Base-by-base conservation (phyloP, 2,888 invertebrate species). In the Apodemia zela region DNA sequence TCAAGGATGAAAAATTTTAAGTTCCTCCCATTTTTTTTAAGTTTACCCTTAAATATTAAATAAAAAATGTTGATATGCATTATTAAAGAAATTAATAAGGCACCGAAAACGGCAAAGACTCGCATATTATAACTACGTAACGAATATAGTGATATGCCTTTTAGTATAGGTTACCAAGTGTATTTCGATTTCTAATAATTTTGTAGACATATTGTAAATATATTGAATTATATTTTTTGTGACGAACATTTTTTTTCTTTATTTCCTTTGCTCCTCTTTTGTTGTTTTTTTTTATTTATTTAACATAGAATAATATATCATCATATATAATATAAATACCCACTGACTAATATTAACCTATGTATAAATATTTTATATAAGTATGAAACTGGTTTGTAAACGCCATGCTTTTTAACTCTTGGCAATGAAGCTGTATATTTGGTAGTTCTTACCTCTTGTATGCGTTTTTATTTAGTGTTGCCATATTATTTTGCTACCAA, bases 181-280 rank as follows among this genome's bases (percentile, higher is more conserved):
- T 70, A 70, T 72, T 68, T 68, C 66, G 69, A 65, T 65, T 62
- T 63, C 66, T 59, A 69, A 67, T 66, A 65, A 65, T 67, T 75
- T 78, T 77, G 75, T 80, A 80, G 78, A 79, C 80, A 79, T 69
- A 80, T 74, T 88, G 89, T 89, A 89, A 82, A 89, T 88, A 89
- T 77, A 75, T 73, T 80, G 80, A 89, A 88, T 87, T 89, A 89
- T 88, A 89, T 87, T 73, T 68, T 88, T 89, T 87, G 88, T 88
- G 88, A 86, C 54, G 25, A 54, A 82, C 80, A 76, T 62, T 49
- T 58, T 25, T 69, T 72, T 68, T 73, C 71, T 69, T 72, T 67
- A 71, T 73, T 73, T 72, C 72, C 73, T 79, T 78, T 72, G 68
- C 74, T 80, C 71, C 68, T 64, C 64, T 62, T 69, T 66, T 66